Conservation (phyloP, 2,797 vertebrate genomes). For the Sebastes nivosus region DNA sequence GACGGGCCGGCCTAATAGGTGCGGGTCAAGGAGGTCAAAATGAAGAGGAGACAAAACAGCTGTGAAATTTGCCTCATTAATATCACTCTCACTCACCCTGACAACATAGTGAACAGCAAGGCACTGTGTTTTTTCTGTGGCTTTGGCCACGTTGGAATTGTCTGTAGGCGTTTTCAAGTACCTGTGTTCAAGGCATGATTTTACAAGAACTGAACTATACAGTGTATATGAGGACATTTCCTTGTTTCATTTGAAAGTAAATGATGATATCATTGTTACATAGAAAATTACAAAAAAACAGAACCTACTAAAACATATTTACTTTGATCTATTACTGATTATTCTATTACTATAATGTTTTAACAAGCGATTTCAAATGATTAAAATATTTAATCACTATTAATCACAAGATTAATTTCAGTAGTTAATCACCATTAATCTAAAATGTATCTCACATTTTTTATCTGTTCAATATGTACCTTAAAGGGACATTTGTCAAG, state of each 20-base stretch:
- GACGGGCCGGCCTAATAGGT: slow-evolving; percentile 55
- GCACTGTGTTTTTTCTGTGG: not conserved
- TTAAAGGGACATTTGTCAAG: too few relatives aligned
- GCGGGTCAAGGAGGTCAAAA: slow-evolving; percentile 65
- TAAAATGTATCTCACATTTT: too few relatives aligned
- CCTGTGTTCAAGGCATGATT: not conserved
- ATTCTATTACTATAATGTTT: not conserved
- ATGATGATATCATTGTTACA: not conserved
- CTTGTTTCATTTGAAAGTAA: not conserved
- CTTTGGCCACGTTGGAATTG: not conserved
- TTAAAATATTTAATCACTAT: too few relatives aligned
- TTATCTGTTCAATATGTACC: too few relatives aligned
- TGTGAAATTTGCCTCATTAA: slow-evolving; percentile 64
- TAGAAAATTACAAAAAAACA: not conserved
- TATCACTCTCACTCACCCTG: slow-evolving; percentile 48
- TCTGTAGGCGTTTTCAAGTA: not conserved
- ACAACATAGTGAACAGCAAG: slow-evolving; percentile 37
- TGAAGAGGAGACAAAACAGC: slow-evolving; percentile 52
- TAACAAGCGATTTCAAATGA: not conserved
- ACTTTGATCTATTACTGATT: not conserved
- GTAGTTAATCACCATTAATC: too few relatives aligned
- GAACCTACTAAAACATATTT: not conserved
- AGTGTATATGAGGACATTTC: not conserved
- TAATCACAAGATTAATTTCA: too few relatives aligned
- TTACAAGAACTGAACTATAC: not conserved